Conservation (phyloP, 2,797 vertebrate genomes). For the Enteromius fasciolatus region DNA sequence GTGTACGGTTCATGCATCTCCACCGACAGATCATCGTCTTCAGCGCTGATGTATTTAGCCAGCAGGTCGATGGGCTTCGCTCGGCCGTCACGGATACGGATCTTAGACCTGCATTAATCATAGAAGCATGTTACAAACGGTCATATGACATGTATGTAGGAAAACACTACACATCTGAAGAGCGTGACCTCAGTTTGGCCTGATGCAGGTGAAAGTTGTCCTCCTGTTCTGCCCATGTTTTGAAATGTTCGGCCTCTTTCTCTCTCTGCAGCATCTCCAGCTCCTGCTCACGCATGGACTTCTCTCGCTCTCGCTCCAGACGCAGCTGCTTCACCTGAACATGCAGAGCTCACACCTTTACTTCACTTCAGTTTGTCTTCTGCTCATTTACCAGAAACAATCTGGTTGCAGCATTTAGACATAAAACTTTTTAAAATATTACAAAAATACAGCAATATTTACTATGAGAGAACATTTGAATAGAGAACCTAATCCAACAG, state of each 20-base stretch:
- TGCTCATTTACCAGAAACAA: background rate
- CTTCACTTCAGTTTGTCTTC: background rate
- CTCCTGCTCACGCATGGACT: constrained; percentile 95
- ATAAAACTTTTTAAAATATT: background rate
- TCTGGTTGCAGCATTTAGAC: background rate
- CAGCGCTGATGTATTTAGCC: constrained; percentile 96
- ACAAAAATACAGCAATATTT: background rate
- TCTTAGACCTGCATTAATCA: constrained; percentile 86
- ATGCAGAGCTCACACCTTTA: constrained; percentile 18
- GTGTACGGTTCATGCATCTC: constrained; percentile 99
- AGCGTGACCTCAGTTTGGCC: constrained; percentile 88
- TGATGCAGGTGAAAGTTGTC: constrained; percentile 98
- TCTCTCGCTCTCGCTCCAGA: constrained; percentile 93
- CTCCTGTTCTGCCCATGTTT: constrained; percentile 98
- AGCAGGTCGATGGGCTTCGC: constrained; percentile 96
- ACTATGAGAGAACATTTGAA: background rate
- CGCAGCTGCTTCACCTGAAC: constrained; percentile 94
- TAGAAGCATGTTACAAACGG: background rate
- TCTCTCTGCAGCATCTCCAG: constrained; percentile 97
- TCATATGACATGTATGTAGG: background rate
- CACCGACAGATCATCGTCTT: constrained; percentile 94
- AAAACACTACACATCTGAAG: background rate
- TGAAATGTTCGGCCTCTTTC: constrained; percentile 97
- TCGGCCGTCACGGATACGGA: constrained; percentile 92
- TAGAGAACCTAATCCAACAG: too few relatives aligned